Conservation (phyloP, 1,140 invertebrate species). For the Colletes gigas region DNA sequence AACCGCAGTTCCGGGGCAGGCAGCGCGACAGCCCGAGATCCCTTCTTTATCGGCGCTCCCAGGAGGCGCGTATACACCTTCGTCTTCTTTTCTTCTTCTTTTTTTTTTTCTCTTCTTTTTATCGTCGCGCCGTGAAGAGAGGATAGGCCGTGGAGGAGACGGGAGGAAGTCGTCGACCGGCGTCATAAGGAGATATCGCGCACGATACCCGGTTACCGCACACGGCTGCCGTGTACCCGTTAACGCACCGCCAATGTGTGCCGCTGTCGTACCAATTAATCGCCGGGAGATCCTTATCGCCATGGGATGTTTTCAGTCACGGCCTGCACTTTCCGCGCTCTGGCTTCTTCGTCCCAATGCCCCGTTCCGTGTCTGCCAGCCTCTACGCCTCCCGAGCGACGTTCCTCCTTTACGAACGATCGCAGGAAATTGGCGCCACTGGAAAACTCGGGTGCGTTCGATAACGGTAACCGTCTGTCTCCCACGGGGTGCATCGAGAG, state of each 20-base stretch:
- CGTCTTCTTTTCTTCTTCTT: background rate
- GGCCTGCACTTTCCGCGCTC: constrained; percentile 63
- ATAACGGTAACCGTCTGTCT: constrained; percentile 28
- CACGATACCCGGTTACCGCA: constrained; percentile 57
- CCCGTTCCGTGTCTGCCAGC: constrained; percentile 33
- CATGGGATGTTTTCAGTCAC: constrained; percentile 78
- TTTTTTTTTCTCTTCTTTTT: constrained; percentile 18
- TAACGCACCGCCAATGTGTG: constrained; percentile 64
- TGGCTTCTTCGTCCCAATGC: constrained; percentile 45
- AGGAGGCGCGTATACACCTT: background rate
- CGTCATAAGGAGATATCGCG: constrained; percentile 64
- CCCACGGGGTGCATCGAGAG: constrained; percentile 6
- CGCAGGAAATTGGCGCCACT: constrained; percentile 40
- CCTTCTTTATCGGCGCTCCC: constrained; percentile 77
- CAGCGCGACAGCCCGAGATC: constrained; percentile 43
- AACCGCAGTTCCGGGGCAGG: constrained; percentile 67
- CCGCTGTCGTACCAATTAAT: constrained; percentile 81
- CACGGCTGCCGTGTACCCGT: constrained; percentile 58
- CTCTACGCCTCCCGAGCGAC: background rate
- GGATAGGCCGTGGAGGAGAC: background rate
- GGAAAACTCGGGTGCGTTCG: constrained; percentile 23
- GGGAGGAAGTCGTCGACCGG: constrained; percentile 56
- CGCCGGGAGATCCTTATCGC: constrained; percentile 78
- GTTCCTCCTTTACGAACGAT: background rate
- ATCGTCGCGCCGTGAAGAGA: constrained; percentile 22